These are phyloP conservation scores for Palloptera scutellata DNA, from an alignment of 2,888 invertebrate species.

Conservation along the genomic window DNA sequence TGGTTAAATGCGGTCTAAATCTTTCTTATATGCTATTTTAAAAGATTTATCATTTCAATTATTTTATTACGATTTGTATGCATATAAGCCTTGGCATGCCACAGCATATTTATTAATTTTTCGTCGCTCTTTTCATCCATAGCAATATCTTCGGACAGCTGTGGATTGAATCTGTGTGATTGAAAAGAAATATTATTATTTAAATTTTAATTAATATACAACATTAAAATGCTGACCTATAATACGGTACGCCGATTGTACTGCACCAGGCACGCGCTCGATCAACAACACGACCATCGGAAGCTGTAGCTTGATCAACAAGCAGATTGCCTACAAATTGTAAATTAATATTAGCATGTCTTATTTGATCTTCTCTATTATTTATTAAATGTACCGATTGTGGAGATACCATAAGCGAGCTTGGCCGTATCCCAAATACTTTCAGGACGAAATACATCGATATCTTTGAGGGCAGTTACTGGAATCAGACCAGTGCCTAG, in stretches of 20 bases:
- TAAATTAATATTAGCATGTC: background rate
- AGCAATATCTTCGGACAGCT: slow-evolving; percentile 81
- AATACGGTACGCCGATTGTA: slow-evolving; percentile 84
- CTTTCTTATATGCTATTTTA: slow-evolving; percentile 62
- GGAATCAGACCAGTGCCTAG: slow-evolving; percentile 82
- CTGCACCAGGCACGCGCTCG: slow-evolving; percentile 94
- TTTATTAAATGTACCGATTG: slow-evolving; percentile 66
- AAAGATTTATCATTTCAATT: slow-evolving; percentile 63
- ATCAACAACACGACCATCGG: slow-evolving; percentile 94
- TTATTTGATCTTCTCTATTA: background rate
- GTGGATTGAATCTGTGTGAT: slow-evolving; percentile 76
- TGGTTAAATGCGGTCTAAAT: slow-evolving; percentile 53
- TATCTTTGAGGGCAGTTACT: slow-evolving; percentile 74
- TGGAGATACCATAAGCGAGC: slow-evolving; percentile 81
- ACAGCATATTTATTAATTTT: slow-evolving; percentile 84
- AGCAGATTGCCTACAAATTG: slow-evolving; percentile 73
- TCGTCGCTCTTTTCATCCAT: slow-evolving; percentile 91
- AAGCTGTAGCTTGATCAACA: slow-evolving; percentile 91
- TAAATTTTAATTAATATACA: background rate
- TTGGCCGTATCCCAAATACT: slow-evolving; percentile 82
- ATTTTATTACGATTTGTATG: slow-evolving; percentile 65
- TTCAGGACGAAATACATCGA: slow-evolving; percentile 89
- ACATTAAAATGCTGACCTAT: slow-evolving; percentile 62
- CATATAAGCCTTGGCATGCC: slow-evolving; percentile 88
- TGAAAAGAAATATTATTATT: background rate